Percentiles rank a stretch among this genome's conserved stretches.
phyloP scores from a whole-genome alignment of 2,797 vertebrate species.

The Microctenopoma lineatum region DNA sequence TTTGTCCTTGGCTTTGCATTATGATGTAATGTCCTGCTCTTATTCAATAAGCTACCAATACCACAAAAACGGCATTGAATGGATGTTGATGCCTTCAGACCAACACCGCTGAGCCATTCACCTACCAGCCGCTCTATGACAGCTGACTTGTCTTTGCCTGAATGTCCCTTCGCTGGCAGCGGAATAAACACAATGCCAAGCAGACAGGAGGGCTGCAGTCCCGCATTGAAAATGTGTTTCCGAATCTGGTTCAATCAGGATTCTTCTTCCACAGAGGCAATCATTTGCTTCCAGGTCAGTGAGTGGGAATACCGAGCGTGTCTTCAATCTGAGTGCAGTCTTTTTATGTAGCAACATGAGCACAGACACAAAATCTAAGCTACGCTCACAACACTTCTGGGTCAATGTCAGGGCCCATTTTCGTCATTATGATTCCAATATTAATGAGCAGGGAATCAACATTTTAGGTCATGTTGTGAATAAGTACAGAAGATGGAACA shows the following conservation, averaged over 20 bases:
- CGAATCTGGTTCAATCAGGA: constrained; percentile 46
- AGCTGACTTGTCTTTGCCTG: constrained; percentile 47
- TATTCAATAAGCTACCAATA: constrained; percentile 20
- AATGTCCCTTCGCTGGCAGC: constrained; percentile 43
- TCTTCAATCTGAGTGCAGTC: constrained; percentile 32
- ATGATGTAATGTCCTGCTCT: constrained; percentile 15
- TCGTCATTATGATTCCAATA: constrained; percentile 38
- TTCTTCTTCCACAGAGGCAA: constrained; percentile 49
- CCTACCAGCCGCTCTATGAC: constrained; percentile 30
- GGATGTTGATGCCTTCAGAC: constrained; percentile 30
- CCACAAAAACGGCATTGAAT: constrained; percentile 27
- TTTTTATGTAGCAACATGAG: constrained; percentile 45
- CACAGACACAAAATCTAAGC: constrained; percentile 24
- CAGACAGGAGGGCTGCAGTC: constrained; percentile 25
- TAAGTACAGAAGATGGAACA: constrained; percentile 5
- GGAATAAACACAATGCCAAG: constrained; percentile 36
- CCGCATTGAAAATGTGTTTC: constrained; percentile 43
- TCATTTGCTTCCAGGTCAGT: constrained; percentile 74
- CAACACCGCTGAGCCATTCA: constrained; percentile 42
- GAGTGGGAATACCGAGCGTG: constrained; percentile 56
- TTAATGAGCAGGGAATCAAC: constrained; percentile 44
- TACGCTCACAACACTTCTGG: constrained; percentile 51
- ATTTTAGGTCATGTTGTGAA: constrained; percentile 22
- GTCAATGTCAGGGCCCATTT: constrained; percentile 38
- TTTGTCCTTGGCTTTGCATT: constrained; percentile 1